Evolutionary conservation across 2,797 vertebrate genomes (phyloP), one percentile per base, ranked within the genome.

Genomic region (Cebuella pygmaea): DNA sequence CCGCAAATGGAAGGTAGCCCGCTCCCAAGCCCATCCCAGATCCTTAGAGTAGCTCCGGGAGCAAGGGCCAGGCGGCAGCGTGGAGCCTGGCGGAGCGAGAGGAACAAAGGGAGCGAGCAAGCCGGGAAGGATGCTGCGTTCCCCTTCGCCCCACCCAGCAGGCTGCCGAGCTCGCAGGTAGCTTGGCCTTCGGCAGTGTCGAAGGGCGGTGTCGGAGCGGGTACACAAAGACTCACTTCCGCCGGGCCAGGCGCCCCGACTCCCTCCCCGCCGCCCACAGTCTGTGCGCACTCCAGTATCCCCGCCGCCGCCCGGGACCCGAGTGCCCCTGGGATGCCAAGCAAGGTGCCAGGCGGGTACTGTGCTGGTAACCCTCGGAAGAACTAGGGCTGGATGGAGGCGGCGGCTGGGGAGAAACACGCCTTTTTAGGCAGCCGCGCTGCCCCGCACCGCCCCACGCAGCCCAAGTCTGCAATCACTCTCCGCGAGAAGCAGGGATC

Each of bases 51-150:
- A 91, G 72, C 78, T 61, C 76, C 0, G 8, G 22, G 64, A 61
- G 41, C 33, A 7, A 83, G 33, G 80, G 64, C 52, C 70, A 0
- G 22, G 81, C 50, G 12, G 79, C 55, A 44, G 61, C 50, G 24
- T 13, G 14, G 61, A 75, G 72, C 48, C 5, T 0, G 9, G n/a
- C 44, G 0, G 41, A 87, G 41, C 26, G 1, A 27, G 44, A 64
- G 61, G 84, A 97, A 98, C 98, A 98, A 98, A 98, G 94, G 52
- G 93, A 93, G 27, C 9, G 5, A 7, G 50, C 17, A 11, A 74
- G 55, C 84, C 61, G 0, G 27, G 67, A 46, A 95, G 39, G 90
- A 96, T 91, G 82, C 75, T 19, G n/a, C 4, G n/a, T 48, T 39
- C 27, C 86, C 76, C 55, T 0, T 52, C 20, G 46, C 83, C 75